Base-by-base conservation (phyloP, 2,888 invertebrate species). In the Fissipunctia ypsillon region DNA sequence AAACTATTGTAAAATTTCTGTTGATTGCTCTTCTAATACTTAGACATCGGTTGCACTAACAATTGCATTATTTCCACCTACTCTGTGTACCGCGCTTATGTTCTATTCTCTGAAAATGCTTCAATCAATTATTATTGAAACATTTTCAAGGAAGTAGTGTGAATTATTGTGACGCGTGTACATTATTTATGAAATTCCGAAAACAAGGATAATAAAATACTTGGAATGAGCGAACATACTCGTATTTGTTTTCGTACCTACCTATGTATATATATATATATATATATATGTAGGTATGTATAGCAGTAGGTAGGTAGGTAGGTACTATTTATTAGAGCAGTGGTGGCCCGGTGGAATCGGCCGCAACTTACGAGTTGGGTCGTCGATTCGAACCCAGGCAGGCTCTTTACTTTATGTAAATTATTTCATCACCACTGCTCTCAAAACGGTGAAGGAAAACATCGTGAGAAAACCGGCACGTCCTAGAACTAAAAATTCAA, bases 121-220 rank as follows among this genome's bases (percentile, higher is more conserved):
- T 45, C 22, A 38, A n/a, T 68, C 6, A 22, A 43, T 45, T 45
- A 45, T 45, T 6, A 12, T 45, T n/a, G 7, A 28, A 56, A 56
- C 16, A 12, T 45, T 48, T 57, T 56, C 45, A 28, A 69, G 28
- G 22, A 48, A 50, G 57, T 43, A 16, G 2, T 52, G 10, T 25
- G 14, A 16, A 25, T 25, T 31, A 59, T 35, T 59, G 16, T 9
- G 9, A 28, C 6, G 70, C 5, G 1, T 38, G 12, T 73, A 16
- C 35, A 38, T n/a, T n/a, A 25, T 57, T 31, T 56, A 28, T 54
- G 7, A 45, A 56, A 66, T 35, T 41, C 5, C 0, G 3, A 43
- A 43, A 75, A 68, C n/a, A 12, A 22, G 14, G 2, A 43, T 48
- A 38, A 54, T 56, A 16, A 41, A 76, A 50, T 50, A n/a, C n/a